Base-by-base conservation (phyloP, 2,888 invertebrate genomes). In the Caenorhabditis sp. region DNA sequence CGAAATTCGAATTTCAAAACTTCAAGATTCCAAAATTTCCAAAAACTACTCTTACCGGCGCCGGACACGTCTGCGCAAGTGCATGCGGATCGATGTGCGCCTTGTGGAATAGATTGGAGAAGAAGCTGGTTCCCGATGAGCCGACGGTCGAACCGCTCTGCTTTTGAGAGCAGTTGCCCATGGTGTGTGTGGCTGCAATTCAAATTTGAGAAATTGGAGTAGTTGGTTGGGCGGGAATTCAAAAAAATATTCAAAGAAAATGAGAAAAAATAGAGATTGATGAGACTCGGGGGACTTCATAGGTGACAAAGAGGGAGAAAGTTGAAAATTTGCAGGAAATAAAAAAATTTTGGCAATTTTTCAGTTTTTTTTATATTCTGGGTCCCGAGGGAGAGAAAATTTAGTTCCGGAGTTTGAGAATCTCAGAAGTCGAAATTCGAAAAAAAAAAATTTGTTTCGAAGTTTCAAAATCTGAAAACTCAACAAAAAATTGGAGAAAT, bases 51-150 rank as follows among this genome's bases (percentile, higher is more conserved):
- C 89, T 81, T 14, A 90, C 90, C 80, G 90, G 90, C 16, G 90
- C 88, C 14, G 90, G 90, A 73, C 88, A 89, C 4, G 90, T 84
- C 61, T 89, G 88, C 10, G 89, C 90, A 41, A 90, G 82, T 10
- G 89, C 87, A 58, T 89, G 85, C 16, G 89, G 85, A 85, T 90
- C 90, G 41, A 91, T 77, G 38, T 90, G 76, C n/a, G 89, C 84
- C 75, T 91, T 91, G 24, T 89, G 87, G 68, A 91, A 91, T 28
- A 91, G 82, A 49, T 89, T 87, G 41, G 85, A 70, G 79, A 88
- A 87, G 66, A 87, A 86, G 44, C 84, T 82, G 38, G 74, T 82
- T 16, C 80, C 77, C 54, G 81, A 77, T 51, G 82, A 79, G 56
- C 76, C 76, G 77, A 63, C 80, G 56, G 77, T 41, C 64, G 85